Evolutionary conservation across 2,113 vertebrate species (phyloP).

Genomic region (Eptatretus burgeri): DNA sequence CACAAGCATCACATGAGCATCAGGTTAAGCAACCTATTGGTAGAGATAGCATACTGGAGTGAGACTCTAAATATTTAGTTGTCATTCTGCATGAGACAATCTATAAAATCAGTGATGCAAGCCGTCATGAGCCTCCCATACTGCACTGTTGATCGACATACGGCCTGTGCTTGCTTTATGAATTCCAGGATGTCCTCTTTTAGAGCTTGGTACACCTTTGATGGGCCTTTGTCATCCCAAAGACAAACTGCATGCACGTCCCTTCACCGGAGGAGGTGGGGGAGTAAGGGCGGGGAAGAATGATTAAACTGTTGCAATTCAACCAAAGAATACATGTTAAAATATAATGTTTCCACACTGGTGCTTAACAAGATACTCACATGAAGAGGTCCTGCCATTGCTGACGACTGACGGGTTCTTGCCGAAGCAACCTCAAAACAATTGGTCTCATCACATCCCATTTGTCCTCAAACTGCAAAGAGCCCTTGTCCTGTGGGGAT

Average conservation of each 20-base stretch:
- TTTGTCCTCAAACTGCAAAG: conserved; percentile 97
- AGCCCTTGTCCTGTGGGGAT: conserved; percentile 56
- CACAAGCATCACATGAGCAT: too few relatives aligned
- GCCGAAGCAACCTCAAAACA: conserved; percentile 79
- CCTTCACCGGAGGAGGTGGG: conserved; percentile 16
- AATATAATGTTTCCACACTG: neutral
- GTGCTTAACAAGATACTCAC: conserved; percentile 25
- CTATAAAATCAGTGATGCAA: too few relatives aligned
- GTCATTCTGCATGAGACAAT: too few relatives aligned
- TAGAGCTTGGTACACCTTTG: conserved; percentile 93
- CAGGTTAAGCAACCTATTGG: too few relatives aligned
- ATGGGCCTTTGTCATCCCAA: conserved; percentile 96
- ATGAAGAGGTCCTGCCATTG: conserved; percentile 98
- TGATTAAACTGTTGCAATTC: conserved; percentile 8
- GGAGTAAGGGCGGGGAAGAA: conserved; percentile 9
- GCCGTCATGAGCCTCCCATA: too few relatives aligned
- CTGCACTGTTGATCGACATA: conserved; percentile 20
- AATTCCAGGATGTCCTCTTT: conserved; percentile 98
- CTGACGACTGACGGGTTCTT: conserved; percentile 89
- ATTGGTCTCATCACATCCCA: conserved; percentile 98
- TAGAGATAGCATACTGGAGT: too few relatives aligned
- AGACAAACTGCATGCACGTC: conserved; percentile 92
- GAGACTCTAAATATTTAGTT: too few relatives aligned
- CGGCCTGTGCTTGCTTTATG: conserved; percentile 96
- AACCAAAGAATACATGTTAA: neutral